Evolutionary conservation across 2,797 vertebrate species (phyloP).

Genomic region (Coracias cyanogaster): DNA sequence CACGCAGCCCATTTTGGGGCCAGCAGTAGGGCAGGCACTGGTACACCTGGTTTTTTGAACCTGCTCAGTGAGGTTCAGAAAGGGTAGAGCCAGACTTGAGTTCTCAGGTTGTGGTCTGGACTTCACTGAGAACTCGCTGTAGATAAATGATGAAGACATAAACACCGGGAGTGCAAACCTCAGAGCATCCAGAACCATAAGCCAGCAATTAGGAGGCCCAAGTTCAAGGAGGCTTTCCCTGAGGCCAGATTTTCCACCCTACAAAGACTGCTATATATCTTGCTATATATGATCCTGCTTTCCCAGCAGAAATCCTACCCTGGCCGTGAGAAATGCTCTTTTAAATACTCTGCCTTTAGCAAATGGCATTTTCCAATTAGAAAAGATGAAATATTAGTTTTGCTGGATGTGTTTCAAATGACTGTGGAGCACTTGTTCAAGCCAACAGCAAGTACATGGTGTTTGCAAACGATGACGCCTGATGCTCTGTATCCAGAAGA

Average conservation of each 20-base stretch:
- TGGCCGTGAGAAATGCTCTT: background rate
- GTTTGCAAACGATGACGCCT: background rate
- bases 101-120: background rate
- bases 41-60: background rate
- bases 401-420: background rate
- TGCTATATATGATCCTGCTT: accelerated
- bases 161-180: background rate
- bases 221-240: background rate
- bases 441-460: background rate
- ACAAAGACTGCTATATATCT: background rate
- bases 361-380: background rate
- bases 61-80: background rate
- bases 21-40: background rate
- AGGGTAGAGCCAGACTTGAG: background rate
- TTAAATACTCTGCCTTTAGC: background rate
- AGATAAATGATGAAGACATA: background rate
- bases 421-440: background rate
- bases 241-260: background rate
- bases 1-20: background rate
- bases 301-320: background rate
- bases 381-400: background rate
- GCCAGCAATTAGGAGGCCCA: background rate
- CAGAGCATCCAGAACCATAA: background rate
- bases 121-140: background rate
- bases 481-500: background rate